Percentiles rank a stretch among this genome's conserved stretches.
These are phyloP conservation scores for Glossophaga mutica DNA, from an alignment of 2,797 vertebrate genomes.

Conservation along the genomic window DNA sequence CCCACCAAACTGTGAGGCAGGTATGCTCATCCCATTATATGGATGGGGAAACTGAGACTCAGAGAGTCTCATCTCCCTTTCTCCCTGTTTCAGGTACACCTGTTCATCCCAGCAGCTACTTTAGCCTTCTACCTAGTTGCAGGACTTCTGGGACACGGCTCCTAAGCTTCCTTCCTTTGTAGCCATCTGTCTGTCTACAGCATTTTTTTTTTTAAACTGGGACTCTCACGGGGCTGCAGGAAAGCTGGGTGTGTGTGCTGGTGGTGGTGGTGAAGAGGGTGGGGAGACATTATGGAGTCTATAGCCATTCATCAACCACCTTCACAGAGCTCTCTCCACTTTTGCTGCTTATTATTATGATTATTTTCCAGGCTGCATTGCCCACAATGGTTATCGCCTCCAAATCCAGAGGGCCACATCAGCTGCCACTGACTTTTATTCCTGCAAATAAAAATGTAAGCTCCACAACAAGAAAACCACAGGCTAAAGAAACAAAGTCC, in stretches of 20 bases:
- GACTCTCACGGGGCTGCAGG: not conserved
- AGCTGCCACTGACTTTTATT: conserved; percentile 51
- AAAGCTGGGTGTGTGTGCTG: not conserved
- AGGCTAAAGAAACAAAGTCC: conserved; percentile 29
- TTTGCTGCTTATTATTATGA: not conserved
- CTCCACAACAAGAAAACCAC: not conserved
- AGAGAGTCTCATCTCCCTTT: not conserved
- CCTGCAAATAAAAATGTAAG: conserved; percentile 47
- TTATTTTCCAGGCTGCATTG: not conserved
- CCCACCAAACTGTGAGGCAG: not conserved
- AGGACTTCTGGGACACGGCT: not conserved
- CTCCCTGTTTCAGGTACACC: not conserved
- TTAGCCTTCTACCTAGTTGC: not conserved
- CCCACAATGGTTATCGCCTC: not conserved
- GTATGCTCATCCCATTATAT: accelerated
- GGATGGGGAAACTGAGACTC: not conserved
- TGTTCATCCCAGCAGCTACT: not conserved
- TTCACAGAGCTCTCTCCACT: not conserved
- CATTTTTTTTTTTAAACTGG: not conserved
- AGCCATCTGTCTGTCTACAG: not conserved
- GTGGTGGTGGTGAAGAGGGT: too few relatives aligned
- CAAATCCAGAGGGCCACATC: conserved; percentile 24
- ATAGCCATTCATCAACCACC: not conserved
- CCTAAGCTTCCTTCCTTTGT: not conserved
- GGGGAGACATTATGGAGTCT: not conserved